Conservation (phyloP, 2,797 vertebrate genomes). For the Valencia hispanica region DNA sequence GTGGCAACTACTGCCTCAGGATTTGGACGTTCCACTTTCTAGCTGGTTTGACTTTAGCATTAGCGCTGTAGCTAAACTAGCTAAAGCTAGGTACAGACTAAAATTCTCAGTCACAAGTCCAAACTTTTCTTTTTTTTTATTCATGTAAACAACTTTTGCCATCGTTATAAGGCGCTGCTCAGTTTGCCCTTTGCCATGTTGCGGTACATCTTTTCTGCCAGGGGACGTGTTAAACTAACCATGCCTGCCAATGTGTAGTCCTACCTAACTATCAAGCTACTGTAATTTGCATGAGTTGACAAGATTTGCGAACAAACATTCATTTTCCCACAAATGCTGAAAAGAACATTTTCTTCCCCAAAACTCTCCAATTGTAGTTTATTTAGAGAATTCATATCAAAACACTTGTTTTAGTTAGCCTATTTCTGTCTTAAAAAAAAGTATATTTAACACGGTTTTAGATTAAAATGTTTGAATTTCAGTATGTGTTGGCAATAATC, state of each 20-base stretch:
- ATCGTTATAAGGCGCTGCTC: too few species aligned
- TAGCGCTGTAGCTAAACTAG: background rate
- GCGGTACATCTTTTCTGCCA: too few species aligned
- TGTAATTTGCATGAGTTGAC: too few species aligned
- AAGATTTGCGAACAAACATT: too few species aligned
- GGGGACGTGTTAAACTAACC: too few species aligned
- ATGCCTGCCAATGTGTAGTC: too few species aligned
- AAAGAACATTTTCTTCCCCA: too few species aligned
- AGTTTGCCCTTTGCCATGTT: too few species aligned
- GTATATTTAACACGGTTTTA: background rate
- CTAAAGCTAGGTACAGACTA: background rate
- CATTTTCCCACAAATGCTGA: too few species aligned
- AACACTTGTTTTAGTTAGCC: background rate
- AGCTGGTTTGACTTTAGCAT: background rate
- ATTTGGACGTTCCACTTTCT: background rate
- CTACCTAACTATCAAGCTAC: too few species aligned
- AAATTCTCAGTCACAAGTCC: background rate
- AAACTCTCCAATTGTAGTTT: background rate
- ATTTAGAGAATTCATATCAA: background rate
- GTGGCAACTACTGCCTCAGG: background rate
- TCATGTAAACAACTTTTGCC: background rate
- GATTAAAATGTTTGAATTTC: background rate
- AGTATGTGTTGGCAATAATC: background rate
- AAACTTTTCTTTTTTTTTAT: background rate
- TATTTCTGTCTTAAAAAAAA: background rate